Conservation (phyloP, 2,797 vertebrate species). For the Yasuhikotakia modesta region DNA sequence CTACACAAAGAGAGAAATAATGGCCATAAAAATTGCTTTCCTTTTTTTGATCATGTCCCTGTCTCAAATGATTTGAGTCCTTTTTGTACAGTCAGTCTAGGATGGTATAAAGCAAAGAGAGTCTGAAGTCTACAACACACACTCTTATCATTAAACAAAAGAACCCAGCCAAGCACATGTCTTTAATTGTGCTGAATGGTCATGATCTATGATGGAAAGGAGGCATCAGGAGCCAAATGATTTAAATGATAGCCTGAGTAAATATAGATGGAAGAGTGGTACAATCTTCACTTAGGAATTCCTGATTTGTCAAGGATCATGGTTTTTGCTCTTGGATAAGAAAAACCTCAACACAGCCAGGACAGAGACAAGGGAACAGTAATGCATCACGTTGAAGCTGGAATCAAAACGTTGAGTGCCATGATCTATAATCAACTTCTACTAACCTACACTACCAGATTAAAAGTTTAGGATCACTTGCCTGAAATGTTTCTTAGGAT, state of each 20-base stretch:
- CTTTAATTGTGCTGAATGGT: conserved; percentile 49
- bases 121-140: conserved; percentile 45
- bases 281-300: conserved; percentile 16
- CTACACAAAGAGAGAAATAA: conserved; percentile 19
- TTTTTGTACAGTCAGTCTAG: conserved; percentile 7
- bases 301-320: conserved; percentile 46
- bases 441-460: not conserved
- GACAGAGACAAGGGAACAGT: not conserved
- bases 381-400: conserved; percentile 8
- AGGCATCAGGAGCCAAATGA: not conserved
- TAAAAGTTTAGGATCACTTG: not conserved
- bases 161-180: conserved; percentile 46
- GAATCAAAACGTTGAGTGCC: conserved; percentile 16
- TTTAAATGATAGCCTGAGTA: conserved; percentile 36
- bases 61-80: conserved; percentile 18
- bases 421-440: not conserved
- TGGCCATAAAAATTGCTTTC: conserved; percentile 24
- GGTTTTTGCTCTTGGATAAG: conserved; percentile 16
- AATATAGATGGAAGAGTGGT: conserved; percentile 38
- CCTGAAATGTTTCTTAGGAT: no score
- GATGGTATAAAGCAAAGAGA: conserved; percentile 13
- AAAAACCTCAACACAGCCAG: not conserved
- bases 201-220: conserved; percentile 45
- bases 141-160: conserved; percentile 39
- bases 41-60: conserved; percentile 18